Conservation (phyloP, 1,140 invertebrate genomes). For the Drosophila punjabiensis region DNA sequence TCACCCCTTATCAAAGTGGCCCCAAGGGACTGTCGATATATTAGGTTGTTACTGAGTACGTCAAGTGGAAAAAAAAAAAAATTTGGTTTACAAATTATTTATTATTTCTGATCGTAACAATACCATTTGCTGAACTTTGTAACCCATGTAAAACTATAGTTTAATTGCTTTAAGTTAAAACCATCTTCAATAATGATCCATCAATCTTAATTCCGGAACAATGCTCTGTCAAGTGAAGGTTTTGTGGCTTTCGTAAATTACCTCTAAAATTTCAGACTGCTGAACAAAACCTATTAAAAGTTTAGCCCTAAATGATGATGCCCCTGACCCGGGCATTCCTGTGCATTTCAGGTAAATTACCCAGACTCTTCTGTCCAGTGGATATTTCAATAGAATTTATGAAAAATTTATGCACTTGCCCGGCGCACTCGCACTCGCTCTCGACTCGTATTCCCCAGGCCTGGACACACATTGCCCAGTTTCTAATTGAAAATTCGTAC, state of each 20-base stretch:
- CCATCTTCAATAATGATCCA: background rate
- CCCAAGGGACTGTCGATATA: too few relatives aligned
- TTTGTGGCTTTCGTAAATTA: slow-evolving; percentile 18
- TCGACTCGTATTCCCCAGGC: slow-evolving; percentile 37
- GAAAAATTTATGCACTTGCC: slow-evolving; percentile 67
- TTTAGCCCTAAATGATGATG: background rate
- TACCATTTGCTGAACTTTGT: background rate
- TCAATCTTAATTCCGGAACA: slow-evolving; percentile 2
- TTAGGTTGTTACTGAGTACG: background rate
- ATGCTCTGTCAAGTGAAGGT: background rate
- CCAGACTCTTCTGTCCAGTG: slow-evolving; percentile 5
- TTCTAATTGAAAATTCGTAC: slow-evolving; percentile 76
- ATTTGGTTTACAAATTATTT: background rate
- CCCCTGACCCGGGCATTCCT: background rate
- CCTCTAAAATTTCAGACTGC: slow-evolving; percentile 7
- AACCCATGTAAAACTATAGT: too few relatives aligned
- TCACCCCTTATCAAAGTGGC: background rate
- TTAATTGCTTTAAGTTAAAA: background rate
- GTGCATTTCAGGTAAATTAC: slow-evolving; percentile 44
- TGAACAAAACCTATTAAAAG: slow-evolving; percentile 5
- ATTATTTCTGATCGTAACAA: background rate
- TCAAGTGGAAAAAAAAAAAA: background rate
- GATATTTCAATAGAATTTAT: slow-evolving; percentile 58
- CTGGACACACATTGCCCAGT: slow-evolving; percentile 55
- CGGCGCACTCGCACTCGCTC: slow-evolving; percentile 18